Conservation (phyloP, 2,888 invertebrate genomes). For the Pheosia gnoma region DNA sequence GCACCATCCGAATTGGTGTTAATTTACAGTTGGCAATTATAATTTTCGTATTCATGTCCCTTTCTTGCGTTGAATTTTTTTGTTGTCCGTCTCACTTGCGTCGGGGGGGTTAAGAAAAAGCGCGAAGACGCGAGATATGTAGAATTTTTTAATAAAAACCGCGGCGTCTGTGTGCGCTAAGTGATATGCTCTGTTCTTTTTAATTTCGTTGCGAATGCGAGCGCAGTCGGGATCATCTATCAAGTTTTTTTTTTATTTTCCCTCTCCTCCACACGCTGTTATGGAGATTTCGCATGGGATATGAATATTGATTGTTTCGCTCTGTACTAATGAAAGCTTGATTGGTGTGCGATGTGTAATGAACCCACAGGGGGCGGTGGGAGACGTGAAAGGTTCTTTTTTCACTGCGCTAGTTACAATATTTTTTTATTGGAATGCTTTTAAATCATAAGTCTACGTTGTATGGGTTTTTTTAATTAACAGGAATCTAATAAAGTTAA, state of each 20-base stretch:
- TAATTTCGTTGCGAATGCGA: slow-evolving; percentile 80
- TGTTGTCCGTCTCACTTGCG: slow-evolving; percentile 65
- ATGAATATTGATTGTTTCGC: slow-evolving; percentile 82
- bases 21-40: slow-evolving; percentile 84
- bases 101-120: slow-evolving; percentile 72
- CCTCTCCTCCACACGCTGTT: slow-evolving; percentile 52
- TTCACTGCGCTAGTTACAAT: slow-evolving; percentile 12
- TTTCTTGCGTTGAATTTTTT: slow-evolving; percentile 74
- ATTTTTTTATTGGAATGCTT: slow-evolving; percentile 16
- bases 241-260: slow-evolving; percentile 61
- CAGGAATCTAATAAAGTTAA: too few relatives aligned
- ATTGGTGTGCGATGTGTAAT: slow-evolving; percentile 78
- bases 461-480: too few relatives aligned
- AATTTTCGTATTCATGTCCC: slow-evolving; percentile 78
- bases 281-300: slow-evolving; percentile 81
- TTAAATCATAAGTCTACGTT: background rate
- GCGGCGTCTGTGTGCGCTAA: slow-evolving; percentile 81
- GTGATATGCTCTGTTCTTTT: slow-evolving; percentile 84
- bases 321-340: slow-evolving; percentile 77
- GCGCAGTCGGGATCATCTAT: slow-evolving; percentile 76
- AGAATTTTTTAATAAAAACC: slow-evolving; percentile 82
- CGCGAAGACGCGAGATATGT: slow-evolving; percentile 81
- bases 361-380: slow-evolving; percentile 54
- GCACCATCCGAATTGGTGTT: slow-evolving; percentile 75
- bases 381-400: slow-evolving; percentile 59